Base-by-base conservation (phyloP, 2,888 invertebrate genomes). In the Drosophila affinis region DNA sequence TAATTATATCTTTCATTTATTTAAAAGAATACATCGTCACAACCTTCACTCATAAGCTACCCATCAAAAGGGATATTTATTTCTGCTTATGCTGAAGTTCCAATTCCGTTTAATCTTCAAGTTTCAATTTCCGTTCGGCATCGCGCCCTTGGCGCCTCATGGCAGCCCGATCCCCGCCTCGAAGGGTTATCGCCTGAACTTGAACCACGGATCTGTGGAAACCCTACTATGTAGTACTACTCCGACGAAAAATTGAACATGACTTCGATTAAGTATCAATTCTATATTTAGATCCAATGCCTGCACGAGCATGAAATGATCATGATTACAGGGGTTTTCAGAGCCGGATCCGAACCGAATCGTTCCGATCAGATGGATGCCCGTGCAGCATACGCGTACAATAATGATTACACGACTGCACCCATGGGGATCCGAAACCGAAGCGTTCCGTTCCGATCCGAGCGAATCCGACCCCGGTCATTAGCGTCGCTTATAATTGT, bases 111-210 rank as follows among this genome's bases (percentile, higher is more conserved):
- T n/a, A 56, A 57, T 62, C 56, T 60, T 56, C n/a, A 67, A 67
- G 18, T 45, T 72, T 60, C 48, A 52, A 70, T 62, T 58, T 54
- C 65, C 65, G 65, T 17, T 75, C 17, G 57, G 53, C 29, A 46
- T 39, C 32, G 17, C 46, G 32, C 68, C 21, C 74, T 52, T 62
- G 69, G 64, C 77, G 85, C 45, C 68, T 17, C 74, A 54, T 63
- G 70, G 64, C 77, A 81, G 85, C 82, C 77, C 77, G 60, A 46
- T 76, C 46, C 24, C 9, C 53, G 32, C 34, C 57, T 34, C 10
- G 21, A 29, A 39, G 61, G 80, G 83, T 86, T 86, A 83, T 86
- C 87, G 45, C 17, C 17, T 67, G 67, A 73, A 77, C 87, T 86
- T 86, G 83, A 86, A 83, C 79, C 63, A 46, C 54, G 60, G 55